Base-by-base conservation (phyloP, 2,888 invertebrate species). In the Cylloceria caligata region DNA sequence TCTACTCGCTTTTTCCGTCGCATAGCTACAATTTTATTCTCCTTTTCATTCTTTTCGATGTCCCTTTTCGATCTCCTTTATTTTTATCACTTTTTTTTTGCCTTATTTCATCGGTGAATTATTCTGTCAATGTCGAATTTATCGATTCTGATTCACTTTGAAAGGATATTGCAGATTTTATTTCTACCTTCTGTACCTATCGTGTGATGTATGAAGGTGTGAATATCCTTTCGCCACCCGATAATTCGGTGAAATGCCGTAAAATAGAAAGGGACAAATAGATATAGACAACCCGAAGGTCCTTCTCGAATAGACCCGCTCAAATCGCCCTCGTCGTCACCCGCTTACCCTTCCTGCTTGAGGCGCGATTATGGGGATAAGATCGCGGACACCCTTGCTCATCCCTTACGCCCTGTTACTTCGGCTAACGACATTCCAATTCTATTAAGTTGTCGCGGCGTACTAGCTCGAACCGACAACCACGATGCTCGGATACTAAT, bases 341-440 rank as follows among this genome's bases (percentile, higher is more conserved):
- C n/a, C n/a, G n/a, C n/a, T n/a, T n/a, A n/a, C n/a, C n/a, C n/a
- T n/a, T 79, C 71, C 72, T 81, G 85, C 81, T 73, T 9, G 69
- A 83, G 83, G 83, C 84, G 80, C 79, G 86, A 84, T 89, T 89
- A 90, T 89, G 86, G 89, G 89, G 88, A 90, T 90, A 89, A 91
- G 87, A 84, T 86, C 83, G 86, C 84, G 64, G 49, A 55, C 73
- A 65, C 84, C 86, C 83, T 81, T 68, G 16, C 76, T 67, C 72
- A 80, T 82, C 81, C 84, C 84, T 91, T 86, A 90, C 90, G 91
- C 89, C 89, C 88, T 88, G 91, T 91, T 91, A 91, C 91, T 88
- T 74, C 88, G 86, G 83, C 87, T 91, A 90, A 90, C 90, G 90
- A 90, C 90, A 90, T 90, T 90, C 88, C 89, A 90, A 90, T 90